A percentile compares a stretch with the other conserved stretches of the same genome.
phyloP scores from a whole-genome alignment of 2,888 invertebrate genomes.

The Kuschelorhynchus macadamiae region DNA sequence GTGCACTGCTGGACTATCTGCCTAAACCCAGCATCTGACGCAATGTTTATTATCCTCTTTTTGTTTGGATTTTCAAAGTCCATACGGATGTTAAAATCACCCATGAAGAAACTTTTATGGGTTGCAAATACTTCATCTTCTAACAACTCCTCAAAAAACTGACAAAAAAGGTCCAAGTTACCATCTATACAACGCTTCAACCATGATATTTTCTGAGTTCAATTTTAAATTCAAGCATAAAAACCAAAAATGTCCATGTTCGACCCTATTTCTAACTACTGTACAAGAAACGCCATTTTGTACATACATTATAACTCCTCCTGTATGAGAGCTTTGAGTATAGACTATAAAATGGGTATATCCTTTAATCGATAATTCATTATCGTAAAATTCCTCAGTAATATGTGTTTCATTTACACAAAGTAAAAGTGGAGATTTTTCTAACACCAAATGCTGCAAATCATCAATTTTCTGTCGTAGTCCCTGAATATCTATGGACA shows the following conservation, averaged over 20 bases:
- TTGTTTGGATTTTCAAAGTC: background rate
- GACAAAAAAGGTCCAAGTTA: background rate
- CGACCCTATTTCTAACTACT: conserved; percentile 4
- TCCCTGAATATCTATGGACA: conserved; percentile 10
- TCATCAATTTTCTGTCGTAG: conserved; percentile 4
- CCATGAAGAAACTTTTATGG: background rate
- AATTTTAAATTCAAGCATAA: background rate
- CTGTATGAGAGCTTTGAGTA: background rate
- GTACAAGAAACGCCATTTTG: conserved; percentile 6
- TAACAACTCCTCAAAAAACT: conserved; percentile 6
- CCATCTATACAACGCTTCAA: background rate
- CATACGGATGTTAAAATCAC: background rate
- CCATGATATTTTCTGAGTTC: background rate
- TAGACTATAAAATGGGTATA: conserved; percentile 3
- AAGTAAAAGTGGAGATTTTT: background rate
- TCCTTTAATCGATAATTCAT: conserved; percentile 1
- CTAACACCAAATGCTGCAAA: background rate
- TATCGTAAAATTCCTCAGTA: conserved; percentile 5
- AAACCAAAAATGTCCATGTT: conserved; percentile 3
- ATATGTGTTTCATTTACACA: conserved; percentile 17
- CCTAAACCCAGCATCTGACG: background rate
- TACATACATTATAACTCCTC: background rate
- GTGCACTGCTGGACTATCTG: conserved; percentile 3
- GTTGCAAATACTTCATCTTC: background rate
- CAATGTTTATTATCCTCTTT: background rate